A percentile compares a stretch with the other conserved stretches of the same genome.
phyloP scores from a whole-genome alignment of 2,797 vertebrate genomes.

The Tauraco hartlaubi region DNA sequence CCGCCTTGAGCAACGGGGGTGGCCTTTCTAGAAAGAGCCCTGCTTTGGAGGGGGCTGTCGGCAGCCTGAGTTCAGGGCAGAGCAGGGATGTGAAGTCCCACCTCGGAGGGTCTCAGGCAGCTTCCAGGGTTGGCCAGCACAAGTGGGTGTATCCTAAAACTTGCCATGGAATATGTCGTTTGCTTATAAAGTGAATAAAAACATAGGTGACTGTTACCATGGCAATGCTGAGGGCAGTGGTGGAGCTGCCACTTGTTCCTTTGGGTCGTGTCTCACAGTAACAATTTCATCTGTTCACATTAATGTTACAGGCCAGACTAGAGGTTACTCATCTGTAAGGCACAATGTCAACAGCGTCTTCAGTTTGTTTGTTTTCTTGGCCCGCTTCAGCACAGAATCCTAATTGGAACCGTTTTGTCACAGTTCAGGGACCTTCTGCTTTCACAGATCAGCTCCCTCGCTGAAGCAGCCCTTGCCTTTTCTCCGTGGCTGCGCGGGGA shows the following conservation, averaged over 20 bases:
- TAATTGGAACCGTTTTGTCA: not conserved
- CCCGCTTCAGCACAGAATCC: not conserved
- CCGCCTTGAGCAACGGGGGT: not conserved
- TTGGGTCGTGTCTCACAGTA: not conserved
- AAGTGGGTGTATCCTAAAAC: not conserved
- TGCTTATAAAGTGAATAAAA: not conserved
- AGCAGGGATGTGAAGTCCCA: not conserved
- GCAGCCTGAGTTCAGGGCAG: not conserved
- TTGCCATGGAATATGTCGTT: not conserved
- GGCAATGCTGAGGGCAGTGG: not conserved
- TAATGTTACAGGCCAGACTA: not conserved
- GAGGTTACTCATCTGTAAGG: not conserved
- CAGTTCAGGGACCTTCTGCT: not conserved
- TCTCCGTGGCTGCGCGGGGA: not conserved
- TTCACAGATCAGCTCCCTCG: not conserved
- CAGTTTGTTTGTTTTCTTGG: not conserved
- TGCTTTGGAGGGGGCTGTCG: not conserved
- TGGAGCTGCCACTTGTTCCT: constrained; percentile 7
- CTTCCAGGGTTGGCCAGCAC: not conserved
- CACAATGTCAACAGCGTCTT: not conserved
- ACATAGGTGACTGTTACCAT: not conserved
- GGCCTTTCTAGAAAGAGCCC: not conserved
- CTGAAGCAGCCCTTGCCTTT: not conserved
- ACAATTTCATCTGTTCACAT: not conserved
- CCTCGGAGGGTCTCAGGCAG: not conserved